Base-by-base conservation (phyloP, 2,113 vertebrate genomes). In the Xiphophorus maculatus region DNA sequence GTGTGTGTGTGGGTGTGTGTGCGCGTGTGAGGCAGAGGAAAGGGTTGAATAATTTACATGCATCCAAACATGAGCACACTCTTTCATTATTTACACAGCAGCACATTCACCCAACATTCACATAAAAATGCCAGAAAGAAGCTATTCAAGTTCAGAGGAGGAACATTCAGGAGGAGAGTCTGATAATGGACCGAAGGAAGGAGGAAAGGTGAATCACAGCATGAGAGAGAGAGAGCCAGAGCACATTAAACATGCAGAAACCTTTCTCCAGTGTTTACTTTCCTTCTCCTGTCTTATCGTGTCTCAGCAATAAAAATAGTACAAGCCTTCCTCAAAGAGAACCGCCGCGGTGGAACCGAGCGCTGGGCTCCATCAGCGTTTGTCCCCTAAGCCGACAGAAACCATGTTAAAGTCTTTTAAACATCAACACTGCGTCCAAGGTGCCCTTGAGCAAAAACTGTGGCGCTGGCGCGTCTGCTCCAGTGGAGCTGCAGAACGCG, bases 21-120 rank as follows among this genome's bases (percentile, higher is more conserved):
- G 66, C 66, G 62, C 35, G 27, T 73, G 9, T 69, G 65, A 74
- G 63, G 74, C 67, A 72, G 37, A 58, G 69, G 77, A 29, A 30
- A 32, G 0, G 27, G 29, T 27, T 90, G 25, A 91, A 92, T 91
- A 77, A 91, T 92, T 90, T 51, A 92, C 22, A 29, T 5, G 19
- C 71, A 88, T 83, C 74, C 85, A 86, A 90, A 89, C 86, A 87
- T 61, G 84, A 87, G 84, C 83, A 66, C 81, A 33, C 65, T n/a
- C 69, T 67, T 92, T 62, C 69, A 90, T 90, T 88, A 91, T 91
- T 92, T 66, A 91, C 69, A 78, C 14, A 2, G n/a, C 58, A 29
- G 71, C 60, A 68, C 74, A 84, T 84, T 85, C 76, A 85, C 88
- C 71, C 79, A 66, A 76, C 79, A 82, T 72, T 75, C 74, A 63